Evolutionary conservation across 2,113 vertebrate species (phyloP).

Genomic region (Sinocyclocheilus anophthalmus): DNA sequence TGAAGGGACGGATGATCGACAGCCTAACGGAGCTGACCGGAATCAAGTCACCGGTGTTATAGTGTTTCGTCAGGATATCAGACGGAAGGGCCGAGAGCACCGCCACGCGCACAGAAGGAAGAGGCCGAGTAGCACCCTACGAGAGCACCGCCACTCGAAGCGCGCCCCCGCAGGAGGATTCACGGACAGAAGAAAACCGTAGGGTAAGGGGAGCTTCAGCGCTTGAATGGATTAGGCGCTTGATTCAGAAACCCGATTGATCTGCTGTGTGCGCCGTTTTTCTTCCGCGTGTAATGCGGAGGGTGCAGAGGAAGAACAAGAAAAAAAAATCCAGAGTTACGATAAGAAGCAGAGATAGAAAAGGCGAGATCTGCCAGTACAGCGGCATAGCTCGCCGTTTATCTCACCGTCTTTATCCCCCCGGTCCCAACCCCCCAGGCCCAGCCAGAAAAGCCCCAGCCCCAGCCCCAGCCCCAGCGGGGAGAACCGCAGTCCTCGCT

Average conservation of each 20-base stretch:
- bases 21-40: background rate
- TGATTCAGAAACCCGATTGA: constrained; percentile 77
- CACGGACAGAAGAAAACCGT: constrained; percentile 71
- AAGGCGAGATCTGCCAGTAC: constrained; percentile 81
- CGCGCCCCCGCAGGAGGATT: no score
- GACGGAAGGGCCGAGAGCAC: constrained; percentile 67
- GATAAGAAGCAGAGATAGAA: constrained; percentile 80
- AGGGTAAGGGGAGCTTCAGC: no score
- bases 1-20: constrained; percentile 72
- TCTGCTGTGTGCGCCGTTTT: constrained; percentile 68
- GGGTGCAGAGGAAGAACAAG: constrained; percentile 79
- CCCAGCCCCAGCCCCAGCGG: constrained; percentile 75
- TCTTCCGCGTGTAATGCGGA: constrained; percentile 77
- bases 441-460: no score
- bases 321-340: no score
- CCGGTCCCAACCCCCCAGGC: no score
- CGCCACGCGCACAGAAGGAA: no score
- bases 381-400: constrained; percentile 73
- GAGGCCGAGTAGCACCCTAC: no score
- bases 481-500: constrained; percentile 78
- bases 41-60: no score
- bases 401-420: no score
- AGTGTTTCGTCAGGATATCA: no score
- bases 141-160: no score
- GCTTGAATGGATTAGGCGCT: background rate